Conservation (phyloP, 30 jellyfish, hydroid and myxozoan species). For the Turritopsis rubra region DNA sequence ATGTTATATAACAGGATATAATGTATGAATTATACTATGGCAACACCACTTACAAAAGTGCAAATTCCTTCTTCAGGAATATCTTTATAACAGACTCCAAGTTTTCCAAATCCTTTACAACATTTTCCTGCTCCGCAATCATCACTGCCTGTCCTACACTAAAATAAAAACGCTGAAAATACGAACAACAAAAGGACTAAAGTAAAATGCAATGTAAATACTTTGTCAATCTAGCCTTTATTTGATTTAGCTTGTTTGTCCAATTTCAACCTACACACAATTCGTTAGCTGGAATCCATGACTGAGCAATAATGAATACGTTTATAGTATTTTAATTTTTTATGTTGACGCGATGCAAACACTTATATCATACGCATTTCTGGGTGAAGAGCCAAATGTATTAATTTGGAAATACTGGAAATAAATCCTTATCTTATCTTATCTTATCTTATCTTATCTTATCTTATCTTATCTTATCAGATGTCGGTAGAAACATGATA, state of each 20-base stretch:
- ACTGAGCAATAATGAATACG: no score
- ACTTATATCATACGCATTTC: no score
- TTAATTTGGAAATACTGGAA: neutral
- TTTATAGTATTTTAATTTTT: no score
- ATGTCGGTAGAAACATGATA: neutral
- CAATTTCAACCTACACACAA: no score
- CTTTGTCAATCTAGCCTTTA: neutral
- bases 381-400: no score
- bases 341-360: no score
- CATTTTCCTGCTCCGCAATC: neutral
- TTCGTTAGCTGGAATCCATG: no score
- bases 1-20: no score
- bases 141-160: neutral
- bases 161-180: neutral
- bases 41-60: neutral
- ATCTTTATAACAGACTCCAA: neutral
- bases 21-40: no score
- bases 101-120: neutral
- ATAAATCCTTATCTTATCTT: neutral
- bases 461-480: neutral
- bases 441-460: neutral
- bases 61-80: neutral
- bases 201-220: neutral
- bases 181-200: neutral
- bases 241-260: no score